phyloP scores from a whole-genome alignment of 2,888 invertebrate genomes.

The Diarsia brunnea region DNA sequence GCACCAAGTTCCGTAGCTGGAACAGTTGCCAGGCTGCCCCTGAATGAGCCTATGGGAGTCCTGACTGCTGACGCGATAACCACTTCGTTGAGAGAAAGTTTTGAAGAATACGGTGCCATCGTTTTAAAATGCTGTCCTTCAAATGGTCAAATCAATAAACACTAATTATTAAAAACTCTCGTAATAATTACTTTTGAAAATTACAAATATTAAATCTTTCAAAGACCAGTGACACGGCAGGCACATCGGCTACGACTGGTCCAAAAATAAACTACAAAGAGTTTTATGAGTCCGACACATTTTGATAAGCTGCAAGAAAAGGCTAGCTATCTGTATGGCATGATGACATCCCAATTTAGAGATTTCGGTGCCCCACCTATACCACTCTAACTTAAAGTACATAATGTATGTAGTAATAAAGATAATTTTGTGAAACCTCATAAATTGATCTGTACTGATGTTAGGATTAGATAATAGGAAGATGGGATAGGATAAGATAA shows the following conservation, averaged over 20 bases:
- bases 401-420: neutral
- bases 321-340: neutral
- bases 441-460: neutral
- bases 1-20: conserved; percentile 97
- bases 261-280: conserved; percentile 63
- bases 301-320: conserved; percentile 73
- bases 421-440: neutral
- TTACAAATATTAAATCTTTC: conserved; percentile 17
- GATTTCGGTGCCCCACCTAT: neutral
- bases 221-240: conserved; percentile 62
- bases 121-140: conserved; percentile 78
- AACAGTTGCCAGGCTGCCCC: conserved; percentile 95
- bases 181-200: conserved; percentile 7
- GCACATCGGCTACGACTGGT: conserved; percentile 75
- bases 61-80: conserved; percentile 98
- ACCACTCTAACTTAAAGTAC: neutral
- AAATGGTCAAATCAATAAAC: conserved; percentile 58
- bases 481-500: conserved; percentile 6
- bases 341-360: conserved; percentile 2
- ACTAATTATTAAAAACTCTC: conserved; percentile 1
- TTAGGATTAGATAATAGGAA: neutral
- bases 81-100: conserved; percentile 94
- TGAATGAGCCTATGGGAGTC: conserved; percentile 99
- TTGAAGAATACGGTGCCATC: conserved; percentile 86
- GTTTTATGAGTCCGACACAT: conserved; percentile 84